Conservation (phyloP, 2,113 vertebrate genomes). For the Sterrhoptilus dennistouni region DNA sequence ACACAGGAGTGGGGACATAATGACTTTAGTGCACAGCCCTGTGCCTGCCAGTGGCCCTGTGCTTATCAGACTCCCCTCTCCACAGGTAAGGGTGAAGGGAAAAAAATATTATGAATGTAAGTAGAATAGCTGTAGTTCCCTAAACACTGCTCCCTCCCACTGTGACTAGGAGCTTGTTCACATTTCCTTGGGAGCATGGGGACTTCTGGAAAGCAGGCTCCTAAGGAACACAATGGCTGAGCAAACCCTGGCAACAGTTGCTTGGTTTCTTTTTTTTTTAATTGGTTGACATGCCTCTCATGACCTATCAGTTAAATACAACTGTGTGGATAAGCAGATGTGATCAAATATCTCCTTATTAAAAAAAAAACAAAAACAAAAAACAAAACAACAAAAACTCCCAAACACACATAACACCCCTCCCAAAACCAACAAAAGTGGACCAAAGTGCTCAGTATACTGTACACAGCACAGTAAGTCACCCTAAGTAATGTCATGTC, state of each 20-base stretch:
- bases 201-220: background rate
- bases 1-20: background rate
- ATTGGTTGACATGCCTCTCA: background rate
- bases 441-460: background rate
- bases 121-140: background rate
- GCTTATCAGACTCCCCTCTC: background rate
- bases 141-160: background rate
- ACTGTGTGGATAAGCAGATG: background rate
- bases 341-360: background rate
- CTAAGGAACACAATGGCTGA: background rate
- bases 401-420: background rate
- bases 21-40: background rate
- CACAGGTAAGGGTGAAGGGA: background rate
- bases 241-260: background rate
- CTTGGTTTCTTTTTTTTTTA: background rate
- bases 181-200: background rate
- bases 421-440: background rate
- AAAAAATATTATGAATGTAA: slow-evolving; percentile 12
- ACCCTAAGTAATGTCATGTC: background rate
- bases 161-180: background rate
- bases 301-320: background rate
- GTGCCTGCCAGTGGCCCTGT: background rate
- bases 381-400: background rate
- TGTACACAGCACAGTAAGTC: background rate
- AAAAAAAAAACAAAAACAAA: background rate